Conservation (phyloP, 2,113 vertebrate species). For the Rhombomys opimus region DNA sequence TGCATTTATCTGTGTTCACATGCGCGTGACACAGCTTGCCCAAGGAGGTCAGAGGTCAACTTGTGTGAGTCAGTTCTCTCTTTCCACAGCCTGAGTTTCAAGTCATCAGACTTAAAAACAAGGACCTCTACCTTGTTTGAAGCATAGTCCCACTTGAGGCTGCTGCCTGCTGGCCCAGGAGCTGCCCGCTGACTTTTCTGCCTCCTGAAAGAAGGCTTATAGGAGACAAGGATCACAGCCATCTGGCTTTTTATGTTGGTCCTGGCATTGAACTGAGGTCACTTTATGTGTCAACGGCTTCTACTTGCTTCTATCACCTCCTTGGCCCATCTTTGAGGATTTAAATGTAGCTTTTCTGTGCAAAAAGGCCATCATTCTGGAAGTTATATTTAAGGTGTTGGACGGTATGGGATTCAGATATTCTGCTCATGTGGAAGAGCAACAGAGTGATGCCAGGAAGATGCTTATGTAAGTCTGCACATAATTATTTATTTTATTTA, state of each 20-base stretch:
- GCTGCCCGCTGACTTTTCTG: neutral
- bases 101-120: neutral
- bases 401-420: neutral
- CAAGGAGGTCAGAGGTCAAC: neutral
- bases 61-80: neutral
- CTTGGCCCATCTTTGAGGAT: neutral
- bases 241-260: neutral
- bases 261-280: neutral
- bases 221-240: neutral
- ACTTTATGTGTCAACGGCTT: neutral
- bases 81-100: neutral
- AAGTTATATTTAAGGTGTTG: neutral
- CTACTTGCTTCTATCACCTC: too few species aligned
- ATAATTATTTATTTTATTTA: neutral
- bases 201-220: neutral
- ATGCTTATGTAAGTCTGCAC: neutral
- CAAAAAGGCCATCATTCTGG: neutral
- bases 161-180: neutral
- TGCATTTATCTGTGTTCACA: neutral
- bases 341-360: constrained; percentile 19
- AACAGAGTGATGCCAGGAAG: neutral
- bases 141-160: neutral
- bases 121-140: neutral
- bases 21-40: neutral
- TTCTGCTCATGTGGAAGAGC: neutral